Base-by-base conservation (phyloP, 2,888 invertebrate species). In the Gibbula magus region DNA sequence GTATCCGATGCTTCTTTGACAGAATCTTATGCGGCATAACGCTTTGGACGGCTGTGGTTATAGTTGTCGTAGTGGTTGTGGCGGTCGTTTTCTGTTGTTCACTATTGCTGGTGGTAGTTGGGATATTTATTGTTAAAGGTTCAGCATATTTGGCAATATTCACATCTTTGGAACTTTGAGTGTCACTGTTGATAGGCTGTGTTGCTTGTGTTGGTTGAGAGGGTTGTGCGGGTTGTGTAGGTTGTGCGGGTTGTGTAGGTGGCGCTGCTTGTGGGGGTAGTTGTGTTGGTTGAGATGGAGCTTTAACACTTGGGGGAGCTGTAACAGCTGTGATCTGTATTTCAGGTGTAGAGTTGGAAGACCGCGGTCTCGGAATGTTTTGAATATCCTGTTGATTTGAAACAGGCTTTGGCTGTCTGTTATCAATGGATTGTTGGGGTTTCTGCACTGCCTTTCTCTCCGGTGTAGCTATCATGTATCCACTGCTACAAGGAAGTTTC, bases 1-100 rank as follows among this genome's bases (percentile, higher is more conserved):
- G 82, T 53, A 89, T 89, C 79, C 88, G 86, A 35, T 89, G 88
- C 77, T 89, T 89, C 53, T 86, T 84, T 4, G 88, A 88, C 56
- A 81, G 81, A 56, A 79, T 25, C 66, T 81, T 82, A n/a, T 78
- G 80, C 10, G 81, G 77, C 22, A 39, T 39, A 29, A 45, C 56
- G 18, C 54, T 54, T 18, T 45, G 52, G 61, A 61, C 73, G 74
- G 80, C 52, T 32, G 53, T 75, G 18, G 18, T 66, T 10, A 66
- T 5, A 22, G 53, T 10, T 16, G 45, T 45, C 45, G 45, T 45
- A 45, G 45, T 45, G 45, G 45, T 45, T 45, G 45, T 10, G 20
- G 16, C 52, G n/a, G 52, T 13, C n/a, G 61, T 18, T 53, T 73
- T 56, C n/a, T 35, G 56, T 35, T 74, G 32, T 29, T 51, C 53